Conservation (phyloP, 2,113 vertebrate genomes). For the human region DNA sequence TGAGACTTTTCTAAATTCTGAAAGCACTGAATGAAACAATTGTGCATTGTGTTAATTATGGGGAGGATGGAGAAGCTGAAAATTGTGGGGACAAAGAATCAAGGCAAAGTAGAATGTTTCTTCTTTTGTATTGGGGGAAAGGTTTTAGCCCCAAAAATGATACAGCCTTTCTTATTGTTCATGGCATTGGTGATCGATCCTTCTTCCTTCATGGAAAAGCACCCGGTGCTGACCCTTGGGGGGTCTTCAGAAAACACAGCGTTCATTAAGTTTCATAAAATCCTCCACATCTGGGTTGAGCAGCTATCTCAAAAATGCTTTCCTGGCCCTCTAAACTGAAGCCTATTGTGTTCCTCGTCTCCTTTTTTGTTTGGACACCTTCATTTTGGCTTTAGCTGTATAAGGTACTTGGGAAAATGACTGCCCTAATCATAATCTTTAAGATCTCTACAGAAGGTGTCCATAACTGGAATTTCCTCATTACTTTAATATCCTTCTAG, state of each 20-base stretch:
- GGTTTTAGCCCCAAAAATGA: background rate
- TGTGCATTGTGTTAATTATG: background rate
- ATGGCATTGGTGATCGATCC: background rate
- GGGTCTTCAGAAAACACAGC: background rate
- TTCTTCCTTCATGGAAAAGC: background rate
- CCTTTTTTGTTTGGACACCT: slow-evolving; percentile 55
- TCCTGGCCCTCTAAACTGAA: background rate
- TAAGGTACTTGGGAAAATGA: slow-evolving; percentile 57
- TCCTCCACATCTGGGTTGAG: background rate
- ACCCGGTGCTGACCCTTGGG: background rate
- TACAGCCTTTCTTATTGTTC: background rate
- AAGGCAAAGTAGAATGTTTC: background rate
- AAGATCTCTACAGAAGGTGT: slow-evolving; percentile 64
- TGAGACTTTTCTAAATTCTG: background rate
- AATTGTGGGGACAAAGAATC: background rate
- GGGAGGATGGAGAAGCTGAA: background rate
- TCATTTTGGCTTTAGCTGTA: background rate
- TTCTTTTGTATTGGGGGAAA: background rate
- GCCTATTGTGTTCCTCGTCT: background rate
- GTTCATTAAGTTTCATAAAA: background rate
- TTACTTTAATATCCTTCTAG: slow-evolving; percentile 83
- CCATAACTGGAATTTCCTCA: slow-evolving; percentile 73
- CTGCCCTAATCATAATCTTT: slow-evolving; percentile 75
- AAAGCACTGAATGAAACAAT: background rate
- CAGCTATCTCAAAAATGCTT: background rate